Conservation (phyloP, 2,797 vertebrate genomes). For the Microctenopoma stevenorrisi region DNA sequence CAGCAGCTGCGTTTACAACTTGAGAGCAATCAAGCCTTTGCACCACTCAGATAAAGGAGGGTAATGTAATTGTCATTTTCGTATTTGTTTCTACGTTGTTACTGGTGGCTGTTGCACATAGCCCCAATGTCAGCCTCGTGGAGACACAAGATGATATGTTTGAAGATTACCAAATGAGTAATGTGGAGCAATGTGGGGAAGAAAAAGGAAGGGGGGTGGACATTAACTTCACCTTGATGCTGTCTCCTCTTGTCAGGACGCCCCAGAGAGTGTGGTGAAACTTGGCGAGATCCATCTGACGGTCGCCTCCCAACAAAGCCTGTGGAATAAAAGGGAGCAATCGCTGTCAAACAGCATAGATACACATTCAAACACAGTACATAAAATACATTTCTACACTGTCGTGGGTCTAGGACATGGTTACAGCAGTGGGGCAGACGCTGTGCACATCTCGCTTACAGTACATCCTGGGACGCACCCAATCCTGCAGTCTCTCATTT, state of each 20-base stretch:
- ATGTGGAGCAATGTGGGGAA: background rate
- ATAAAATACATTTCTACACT: background rate
- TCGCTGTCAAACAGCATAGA: background rate
- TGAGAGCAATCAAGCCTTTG: constrained; percentile 31
- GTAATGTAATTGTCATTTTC: background rate
- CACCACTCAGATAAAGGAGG: constrained; percentile 23
- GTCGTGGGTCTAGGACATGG: background rate
- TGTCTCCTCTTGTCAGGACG: constrained; percentile 60
- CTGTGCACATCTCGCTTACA: constrained; percentile 21
- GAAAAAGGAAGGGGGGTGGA: background rate
- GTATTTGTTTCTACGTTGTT: constrained; percentile 9
- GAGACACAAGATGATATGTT: background rate
- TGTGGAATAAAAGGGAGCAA: constrained; percentile 32
- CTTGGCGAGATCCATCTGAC: constrained; percentile 61
- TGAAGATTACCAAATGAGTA: background rate
- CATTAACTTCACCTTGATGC: constrained; percentile 66
- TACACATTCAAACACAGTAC: background rate
- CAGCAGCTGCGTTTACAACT: constrained; percentile 25
- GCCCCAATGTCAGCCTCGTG: background rate
- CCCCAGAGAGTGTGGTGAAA: constrained; percentile 75
- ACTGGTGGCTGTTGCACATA: constrained; percentile 9
- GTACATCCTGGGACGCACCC: constrained; percentile 24
- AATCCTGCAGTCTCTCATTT: constrained; percentile 23
- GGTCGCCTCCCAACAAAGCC: constrained; percentile 72
- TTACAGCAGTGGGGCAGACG: background rate